A percentile compares a stretch with the other conserved stretches of the same genome.
These are phyloP conservation scores for Corythoichthys intestinalis DNA, from an alignment of 2,113 vertebrate genomes.

Conservation along the genomic window DNA sequence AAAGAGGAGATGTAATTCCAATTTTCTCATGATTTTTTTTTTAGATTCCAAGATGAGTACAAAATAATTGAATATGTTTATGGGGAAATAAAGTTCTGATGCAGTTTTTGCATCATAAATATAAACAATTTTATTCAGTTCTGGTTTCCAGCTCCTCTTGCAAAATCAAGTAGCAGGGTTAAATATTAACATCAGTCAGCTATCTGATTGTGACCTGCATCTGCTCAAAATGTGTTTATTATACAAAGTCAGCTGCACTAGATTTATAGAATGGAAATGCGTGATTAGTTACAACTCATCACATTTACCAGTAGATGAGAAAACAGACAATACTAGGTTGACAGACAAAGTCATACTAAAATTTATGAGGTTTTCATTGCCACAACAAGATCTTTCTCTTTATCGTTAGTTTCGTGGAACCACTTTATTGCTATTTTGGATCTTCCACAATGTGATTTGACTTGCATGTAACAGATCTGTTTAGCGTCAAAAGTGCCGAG, in stretches of 20 bases:
- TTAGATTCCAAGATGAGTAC: too few species aligned
- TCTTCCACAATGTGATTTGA: not conserved
- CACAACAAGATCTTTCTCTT: not conserved
- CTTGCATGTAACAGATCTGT: slow-evolving; percentile 29
- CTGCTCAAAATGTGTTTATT: too few species aligned
- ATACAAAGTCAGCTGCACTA: too few species aligned
- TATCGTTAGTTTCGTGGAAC: not conserved
- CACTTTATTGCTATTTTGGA: not conserved
- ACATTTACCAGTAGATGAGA: not conserved
- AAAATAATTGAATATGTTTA: too few species aligned
- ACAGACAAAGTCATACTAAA: not conserved
- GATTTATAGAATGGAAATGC: too few species aligned
- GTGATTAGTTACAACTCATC: not conserved
- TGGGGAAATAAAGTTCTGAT: too few species aligned
- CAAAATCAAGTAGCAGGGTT: too few species aligned
- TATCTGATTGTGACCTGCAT: too few species aligned
- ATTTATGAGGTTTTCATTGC: not conserved
- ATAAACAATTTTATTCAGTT: not conserved
- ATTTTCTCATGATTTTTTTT: too few species aligned
- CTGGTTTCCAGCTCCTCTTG: too few species aligned
- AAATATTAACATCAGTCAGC: too few species aligned
- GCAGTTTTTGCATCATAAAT: not conserved
- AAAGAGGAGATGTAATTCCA: too few species aligned
- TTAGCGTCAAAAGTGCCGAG: slow-evolving; percentile 42
- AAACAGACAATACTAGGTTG: not conserved